These are phyloP conservation scores for Gastrophysa polygoni DNA, from an alignment of 2,888 invertebrate species.

Conservation along the genomic window DNA sequence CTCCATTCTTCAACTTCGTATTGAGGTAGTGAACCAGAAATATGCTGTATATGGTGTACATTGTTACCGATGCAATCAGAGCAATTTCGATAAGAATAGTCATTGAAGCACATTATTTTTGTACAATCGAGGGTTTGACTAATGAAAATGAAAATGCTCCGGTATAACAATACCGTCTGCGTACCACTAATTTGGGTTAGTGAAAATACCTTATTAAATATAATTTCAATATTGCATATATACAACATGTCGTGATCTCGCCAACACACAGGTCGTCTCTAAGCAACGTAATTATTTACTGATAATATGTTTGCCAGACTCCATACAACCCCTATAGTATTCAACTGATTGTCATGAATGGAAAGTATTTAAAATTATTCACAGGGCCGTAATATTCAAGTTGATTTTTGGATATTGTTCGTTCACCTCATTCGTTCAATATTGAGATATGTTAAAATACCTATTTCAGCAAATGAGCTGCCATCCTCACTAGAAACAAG, in stretches of 20 bases:
- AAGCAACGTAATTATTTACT: conserved; percentile 4
- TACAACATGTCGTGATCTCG: conserved; percentile 11
- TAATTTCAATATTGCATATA: conserved; percentile 10
- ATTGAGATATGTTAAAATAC: too few species aligned
- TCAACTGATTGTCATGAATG: conserved; percentile 10
- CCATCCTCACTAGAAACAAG: too few species aligned
- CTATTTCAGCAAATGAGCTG: too few species aligned
- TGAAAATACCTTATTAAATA: conserved; percentile 10
- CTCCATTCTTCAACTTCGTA: neutral
- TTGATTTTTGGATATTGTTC: too few species aligned
- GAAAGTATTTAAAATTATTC: neutral
- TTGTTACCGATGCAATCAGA: neutral
- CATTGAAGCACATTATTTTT: neutral
- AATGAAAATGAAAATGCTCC: neutral
- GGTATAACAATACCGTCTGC: neutral
- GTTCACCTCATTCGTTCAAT: too few species aligned
- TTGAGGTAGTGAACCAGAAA: neutral
- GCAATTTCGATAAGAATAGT: neutral
- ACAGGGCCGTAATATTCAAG: neutral
- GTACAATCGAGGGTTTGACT: neutral
- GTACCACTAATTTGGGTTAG: neutral
- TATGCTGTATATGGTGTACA: neutral
- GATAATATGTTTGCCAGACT: neutral
- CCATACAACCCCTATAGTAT: conserved; percentile 8
- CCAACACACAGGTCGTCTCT: conserved; percentile 3